Evolutionary conservation across 2,797 vertebrate genomes (phyloP), one percentile per base, ranked within the genome.

Genomic region (Uromys caudimaculatus): DNA sequence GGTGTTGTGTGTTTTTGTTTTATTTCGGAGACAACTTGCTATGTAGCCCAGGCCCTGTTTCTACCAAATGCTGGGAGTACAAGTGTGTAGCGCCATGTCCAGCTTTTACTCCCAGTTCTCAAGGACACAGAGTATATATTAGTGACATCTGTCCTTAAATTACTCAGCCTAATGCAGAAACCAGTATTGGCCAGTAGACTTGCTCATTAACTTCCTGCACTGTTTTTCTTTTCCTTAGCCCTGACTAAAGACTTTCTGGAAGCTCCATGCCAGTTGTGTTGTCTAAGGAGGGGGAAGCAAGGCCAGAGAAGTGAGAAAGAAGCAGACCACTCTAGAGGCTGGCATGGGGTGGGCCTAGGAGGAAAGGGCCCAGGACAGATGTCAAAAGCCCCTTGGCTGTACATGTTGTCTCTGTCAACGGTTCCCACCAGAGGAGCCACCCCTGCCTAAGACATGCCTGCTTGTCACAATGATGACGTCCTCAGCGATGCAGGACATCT

Each of bases 381-480:
- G n/a, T 52, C 58, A 38, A 64, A 13, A 83, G 54, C 29, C 87
- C 83, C 79, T 67, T 0, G 3, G 2, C 21, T 50, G 29, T 58
- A 84, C 19, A 89, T 71, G 62, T 4, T 2, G 12, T 38, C 44
- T 90, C 16, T 71, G 50, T 58, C 91, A 96, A 54, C 12, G 93
- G 77, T 58, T 50, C 1, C 38, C 71, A 23, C 23, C 38, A 82
- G 19, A 35, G 2, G 11, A 93, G 77, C 77, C 47, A 69, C 29
- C 27, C 24, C 38, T 21, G 47, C 14, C 50, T 83, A 14, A 69
- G 67, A 95, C 98, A 96, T 69, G 98, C 99, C 99, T 99, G 97
- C 99, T 99, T 24, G 99, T 99, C 86, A 99, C 99, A 50, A 99
- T 99, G 97, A 99, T 99, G 93, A 99, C 99, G 52, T 99, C 99